phyloP scores from a whole-genome alignment of 1,140 invertebrate species.

The Bradynema listronoti region DNA sequence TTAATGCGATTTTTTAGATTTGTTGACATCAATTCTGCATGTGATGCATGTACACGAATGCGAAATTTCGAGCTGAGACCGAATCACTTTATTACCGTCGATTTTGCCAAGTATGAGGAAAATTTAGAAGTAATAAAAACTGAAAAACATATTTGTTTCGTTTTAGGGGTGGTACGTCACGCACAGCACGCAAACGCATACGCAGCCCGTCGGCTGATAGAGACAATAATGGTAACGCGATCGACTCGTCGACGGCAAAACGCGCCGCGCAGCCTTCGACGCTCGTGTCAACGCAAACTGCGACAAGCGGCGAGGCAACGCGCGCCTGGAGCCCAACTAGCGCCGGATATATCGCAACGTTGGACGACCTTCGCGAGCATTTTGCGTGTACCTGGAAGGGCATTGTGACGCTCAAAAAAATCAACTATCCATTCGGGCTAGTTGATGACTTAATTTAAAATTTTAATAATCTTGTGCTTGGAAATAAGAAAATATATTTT shows the following conservation, averaged over 20 bases:
- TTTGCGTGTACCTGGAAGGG: constrained; percentile 42
- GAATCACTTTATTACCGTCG: constrained; percentile 39
- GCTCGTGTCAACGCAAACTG: background rate
- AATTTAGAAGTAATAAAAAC: too few relatives aligned
- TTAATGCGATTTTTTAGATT: constrained; percentile 33
- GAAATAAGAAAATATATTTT: too few relatives aligned
- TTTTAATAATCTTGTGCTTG: too few relatives aligned
- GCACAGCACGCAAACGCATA: too few relatives aligned
- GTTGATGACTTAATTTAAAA: too few relatives aligned
- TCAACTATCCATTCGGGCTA: constrained; percentile 33
- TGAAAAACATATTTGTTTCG: too few relatives aligned
- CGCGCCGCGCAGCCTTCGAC: too few relatives aligned
- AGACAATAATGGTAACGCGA: constrained; percentile 1
- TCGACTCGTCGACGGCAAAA: background rate
- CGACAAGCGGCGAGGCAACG: constrained; percentile 1
- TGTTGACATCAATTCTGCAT: constrained; percentile 30
- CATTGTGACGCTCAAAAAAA: constrained; percentile 35
- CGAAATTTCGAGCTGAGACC: constrained; percentile 30
- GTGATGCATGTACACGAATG: constrained; percentile 42
- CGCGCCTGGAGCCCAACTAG: constrained; percentile 15
- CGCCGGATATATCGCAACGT: constrained; percentile 18
- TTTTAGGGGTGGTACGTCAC: too few relatives aligned
- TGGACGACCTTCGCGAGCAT: constrained; percentile 28
- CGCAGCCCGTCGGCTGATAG: background rate
- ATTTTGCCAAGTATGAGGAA: constrained; percentile 54